These are phyloP conservation scores for Fringilla coelebs DNA, from an alignment of 2,797 vertebrate genomes.

Conservation along the genomic window DNA sequence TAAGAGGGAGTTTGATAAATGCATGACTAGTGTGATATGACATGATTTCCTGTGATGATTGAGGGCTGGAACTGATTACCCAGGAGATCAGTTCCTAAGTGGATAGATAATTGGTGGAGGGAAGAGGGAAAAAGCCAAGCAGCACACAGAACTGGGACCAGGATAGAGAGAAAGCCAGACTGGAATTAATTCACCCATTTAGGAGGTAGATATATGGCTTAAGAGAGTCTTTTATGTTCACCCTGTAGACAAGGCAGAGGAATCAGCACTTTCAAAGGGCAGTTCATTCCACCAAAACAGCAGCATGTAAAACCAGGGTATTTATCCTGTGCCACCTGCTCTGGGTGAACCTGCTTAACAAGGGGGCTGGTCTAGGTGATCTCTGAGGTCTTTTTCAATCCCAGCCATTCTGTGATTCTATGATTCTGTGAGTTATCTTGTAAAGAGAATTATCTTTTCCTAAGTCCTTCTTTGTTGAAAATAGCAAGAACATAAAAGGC, in stretches of 20 bases:
- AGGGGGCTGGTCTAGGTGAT: background rate
- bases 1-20: constrained; percentile 5
- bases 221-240: background rate
- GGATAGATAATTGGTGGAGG: background rate
- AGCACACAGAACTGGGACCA: background rate
- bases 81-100: background rate
- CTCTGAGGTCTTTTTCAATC: background rate
- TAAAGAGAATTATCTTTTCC: background rate
- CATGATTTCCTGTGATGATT: background rate
- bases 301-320: background rate
- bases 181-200: background rate
- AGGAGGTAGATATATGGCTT: background rate
- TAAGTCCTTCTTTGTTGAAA: background rate
- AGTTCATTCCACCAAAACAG: background rate
- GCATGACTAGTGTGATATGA: background rate
- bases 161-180: background rate
- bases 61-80: background rate
- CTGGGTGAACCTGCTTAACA: background rate
- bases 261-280: background rate
- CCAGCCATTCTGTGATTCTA: background rate
- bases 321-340: background rate
- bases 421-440: background rate
- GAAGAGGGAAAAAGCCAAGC: background rate
- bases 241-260: background rate
- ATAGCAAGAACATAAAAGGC: background rate